Evolutionary conservation across 2,888 invertebrate genomes (phyloP).

Genomic region (Galeruca laticollis): DNA sequence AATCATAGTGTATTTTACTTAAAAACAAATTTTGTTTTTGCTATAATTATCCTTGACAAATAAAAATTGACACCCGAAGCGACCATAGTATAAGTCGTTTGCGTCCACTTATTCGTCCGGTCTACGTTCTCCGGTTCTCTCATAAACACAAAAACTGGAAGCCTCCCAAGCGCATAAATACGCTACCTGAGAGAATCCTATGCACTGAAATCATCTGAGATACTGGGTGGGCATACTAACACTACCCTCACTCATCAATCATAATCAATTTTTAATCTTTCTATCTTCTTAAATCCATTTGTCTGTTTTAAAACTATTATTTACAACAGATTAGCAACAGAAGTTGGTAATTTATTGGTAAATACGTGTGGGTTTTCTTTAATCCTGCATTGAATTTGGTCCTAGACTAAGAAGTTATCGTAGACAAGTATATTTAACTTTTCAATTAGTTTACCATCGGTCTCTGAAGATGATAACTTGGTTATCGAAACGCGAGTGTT

Average conservation of each 20-base stretch:
- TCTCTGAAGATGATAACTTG: no score
- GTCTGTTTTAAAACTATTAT: slow-evolving; percentile 8
- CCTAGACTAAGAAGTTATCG: no score
- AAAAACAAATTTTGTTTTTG: no score
- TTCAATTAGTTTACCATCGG: no score
- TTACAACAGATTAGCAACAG: slow-evolving; percentile 1
- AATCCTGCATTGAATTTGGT: no score
- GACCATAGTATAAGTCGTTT: slow-evolving; percentile 1
- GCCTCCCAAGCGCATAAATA: slow-evolving; percentile 50
- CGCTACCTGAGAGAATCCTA: slow-evolving; percentile 38
- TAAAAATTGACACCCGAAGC: no score
- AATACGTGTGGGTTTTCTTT: not conserved
- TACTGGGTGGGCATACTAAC: slow-evolving; percentile 34
- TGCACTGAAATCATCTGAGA: slow-evolving; percentile 27
- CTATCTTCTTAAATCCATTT: slow-evolving; percentile 2
- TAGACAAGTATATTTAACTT: no score
- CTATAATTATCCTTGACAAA: no score
- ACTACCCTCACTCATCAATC: slow-evolving; percentile 15
- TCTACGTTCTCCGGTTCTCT: slow-evolving; percentile 24
- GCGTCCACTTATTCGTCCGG: slow-evolving; percentile 7
- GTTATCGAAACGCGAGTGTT: no score
- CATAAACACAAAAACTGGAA: slow-evolving; percentile 46
- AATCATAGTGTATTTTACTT: no score
- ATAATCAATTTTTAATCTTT: slow-evolving; percentile 11
- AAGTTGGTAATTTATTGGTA: not conserved